Base-by-base conservation (phyloP, 2,888 invertebrate genomes). In the Thymelicus sylvestris region DNA sequence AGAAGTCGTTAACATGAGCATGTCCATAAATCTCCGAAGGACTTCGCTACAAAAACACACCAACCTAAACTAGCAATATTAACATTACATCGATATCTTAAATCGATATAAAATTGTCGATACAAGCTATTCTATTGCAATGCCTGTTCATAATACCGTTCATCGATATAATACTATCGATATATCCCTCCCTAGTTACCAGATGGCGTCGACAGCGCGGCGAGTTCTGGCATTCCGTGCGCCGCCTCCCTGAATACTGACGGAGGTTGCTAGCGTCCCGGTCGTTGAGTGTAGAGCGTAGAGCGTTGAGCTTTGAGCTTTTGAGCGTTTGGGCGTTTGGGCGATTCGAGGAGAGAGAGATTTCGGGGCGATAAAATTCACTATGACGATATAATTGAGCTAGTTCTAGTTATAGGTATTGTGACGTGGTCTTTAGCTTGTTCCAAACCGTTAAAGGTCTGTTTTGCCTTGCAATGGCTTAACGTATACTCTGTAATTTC, bases 181-280 rank as follows among this genome's bases (percentile, higher is more conserved):
- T 75, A 76, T 39, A n/a, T 7, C 3, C 41, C 72, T 79, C 90
- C 78, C 86, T 91, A 86, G 24, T 12, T 74, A 75, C 86, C 92
- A 91, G 91, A 91, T 91, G 92, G 91, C 88, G 92, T 84, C 87
- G 92, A 91, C 91, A 90, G 88, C 81, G 84, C 84, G 86, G 87
- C 82, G 80, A 84, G 88, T 81, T 81, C 86, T 65, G 90, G 90
- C 87, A 91, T 91, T 88, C 91, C 87, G 86, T 79, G 83, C 87
- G 85, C 86, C 90, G 90, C 91, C 90, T 86, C 83, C 83, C 59
- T 48, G 64, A 47, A 64, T 62, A 57, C 63, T 64, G 69, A 64
- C 69, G 24, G 69, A 64, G 63, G 63, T 55, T 47, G 31, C 39
- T 61, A 61, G 55, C 41, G 55, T 44, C n/a, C 61, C 61, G 47